Evolutionary conservation across 2,797 vertebrate genomes (phyloP), one percentile per base, ranked within the genome.

Genomic region (Cetoscarus ocellatus): DNA sequence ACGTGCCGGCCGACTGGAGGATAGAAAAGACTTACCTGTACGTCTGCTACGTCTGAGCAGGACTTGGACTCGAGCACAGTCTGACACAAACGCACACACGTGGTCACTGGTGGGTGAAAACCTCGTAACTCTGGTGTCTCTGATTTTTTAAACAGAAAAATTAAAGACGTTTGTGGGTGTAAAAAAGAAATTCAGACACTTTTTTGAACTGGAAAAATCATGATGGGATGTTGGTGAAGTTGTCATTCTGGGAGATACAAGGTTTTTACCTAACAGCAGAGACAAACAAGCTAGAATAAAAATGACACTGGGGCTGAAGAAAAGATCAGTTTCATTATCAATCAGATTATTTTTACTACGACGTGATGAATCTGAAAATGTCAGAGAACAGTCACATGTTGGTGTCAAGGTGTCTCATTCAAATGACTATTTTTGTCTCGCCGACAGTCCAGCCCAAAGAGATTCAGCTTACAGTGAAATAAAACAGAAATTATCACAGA

Each of bases 21-120:
- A 99, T 99, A 94, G 98, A 99, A 96, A 95, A 99, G 95, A 99
- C 98, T 62, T 99, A 99, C 89, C 94, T 99, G 85, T 99, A 99
- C 79, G 95, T 99, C 87, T 99, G 98, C 92, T 99, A 99, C 0
- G 97, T 99, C 93, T 99, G 94, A 96, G 91, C 88, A 70, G 87
- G 85, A 86, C 91, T 90, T 88, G 74, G 89, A 91, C 86, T 57
- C 36, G 45, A 61, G 36, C 73, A 75, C 79, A 73, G 51, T 63
- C 70, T 59, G 49, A 69, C 45, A 27, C 27, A 27, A 27, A 27
- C 27, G 27, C 27, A 27, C 27, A 38, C 39, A 53, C 48, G 52
- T 55, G 35, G 55, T 72, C 75, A 59, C 43, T 77, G 54, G 58
- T 57, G 61, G 64, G 75, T 71, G 62, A 71, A 83, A 87, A 80